Evolutionary conservation across 53 echinoderm and acorn worm genomes (phyloP).

Genomic region (Patiria pectinifera): DNA sequence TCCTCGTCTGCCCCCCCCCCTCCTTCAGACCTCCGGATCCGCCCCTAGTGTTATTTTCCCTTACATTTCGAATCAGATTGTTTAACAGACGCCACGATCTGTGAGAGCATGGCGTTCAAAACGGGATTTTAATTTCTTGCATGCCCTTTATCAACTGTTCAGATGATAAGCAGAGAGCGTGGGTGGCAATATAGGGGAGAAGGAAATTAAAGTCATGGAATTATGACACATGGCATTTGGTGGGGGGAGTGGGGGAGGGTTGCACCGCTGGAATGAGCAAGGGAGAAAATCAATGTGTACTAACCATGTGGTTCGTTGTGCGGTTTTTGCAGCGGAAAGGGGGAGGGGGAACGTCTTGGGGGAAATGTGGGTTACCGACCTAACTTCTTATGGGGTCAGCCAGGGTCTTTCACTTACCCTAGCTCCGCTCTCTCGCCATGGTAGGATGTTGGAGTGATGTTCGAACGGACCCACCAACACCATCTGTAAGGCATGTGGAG

Average conservation of each 20-base stretch:
- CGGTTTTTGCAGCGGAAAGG: neutral
- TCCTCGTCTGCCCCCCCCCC: neutral
- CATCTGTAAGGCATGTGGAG: constrained; percentile 58
- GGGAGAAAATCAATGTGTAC: neutral
- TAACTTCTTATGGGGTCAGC: neutral
- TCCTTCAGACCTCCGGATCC: too few relatives aligned
- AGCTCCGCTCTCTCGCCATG: constrained; percentile 97
- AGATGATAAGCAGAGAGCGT: neutral
- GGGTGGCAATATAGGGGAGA: neutral
- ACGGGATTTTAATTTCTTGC: neutral
- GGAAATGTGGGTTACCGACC: constrained; percentile 16
- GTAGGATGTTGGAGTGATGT: constrained; percentile 97
- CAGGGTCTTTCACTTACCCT: constrained; percentile 64
- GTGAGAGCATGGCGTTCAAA: neutral
- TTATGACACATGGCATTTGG: constrained; percentile 31
- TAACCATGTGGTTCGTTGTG: neutral
- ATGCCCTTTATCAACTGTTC: neutral
- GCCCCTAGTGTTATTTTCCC: too few relatives aligned
- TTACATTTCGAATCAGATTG: too few relatives aligned
- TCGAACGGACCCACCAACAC: constrained; percentile 98
- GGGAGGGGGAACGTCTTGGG: neutral
- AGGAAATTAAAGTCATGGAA: constrained; percentile 37
- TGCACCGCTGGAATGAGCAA: neutral
- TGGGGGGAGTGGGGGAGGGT: neutral
- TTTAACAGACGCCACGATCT: too few relatives aligned